Conservation (phyloP, 2,888 invertebrate genomes). For the Hemaris fuciformis region DNA sequence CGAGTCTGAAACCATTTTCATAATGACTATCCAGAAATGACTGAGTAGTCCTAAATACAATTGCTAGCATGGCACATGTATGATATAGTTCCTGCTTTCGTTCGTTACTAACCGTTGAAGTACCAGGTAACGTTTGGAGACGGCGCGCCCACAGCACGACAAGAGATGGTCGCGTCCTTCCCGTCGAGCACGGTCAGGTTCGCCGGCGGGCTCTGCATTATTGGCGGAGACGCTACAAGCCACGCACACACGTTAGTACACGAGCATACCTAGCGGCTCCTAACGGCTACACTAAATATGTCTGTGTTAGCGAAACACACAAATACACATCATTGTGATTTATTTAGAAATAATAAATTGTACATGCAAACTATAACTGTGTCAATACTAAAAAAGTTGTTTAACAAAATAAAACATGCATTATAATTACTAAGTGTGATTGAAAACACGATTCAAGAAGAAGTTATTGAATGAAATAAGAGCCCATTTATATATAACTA, state of each 20-base stretch:
- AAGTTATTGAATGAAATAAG: neutral
- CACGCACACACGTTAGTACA: slow-evolving; percentile 68
- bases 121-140: slow-evolving; percentile 95
- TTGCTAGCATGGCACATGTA: neutral
- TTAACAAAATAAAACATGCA: neutral
- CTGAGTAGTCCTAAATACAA: neutral
- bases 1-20: slow-evolving; percentile 54
- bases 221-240: slow-evolving; percentile 91
- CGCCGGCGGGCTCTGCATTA: slow-evolving; percentile 91
- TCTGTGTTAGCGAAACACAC: slow-evolving; percentile 4
- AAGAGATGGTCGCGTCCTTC: slow-evolving; percentile 93
- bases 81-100: neutral
- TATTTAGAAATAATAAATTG: neutral
- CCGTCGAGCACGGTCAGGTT: slow-evolving; percentile 96
- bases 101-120: slow-evolving; percentile 88
- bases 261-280: slow-evolving; percentile 7
- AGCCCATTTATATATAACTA: neutral
- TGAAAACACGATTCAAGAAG: neutral
- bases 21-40: neutral
- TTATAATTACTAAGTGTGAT: neutral
- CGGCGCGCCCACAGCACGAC: slow-evolving; percentile 95
- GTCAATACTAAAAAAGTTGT: neutral
- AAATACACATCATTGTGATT: neutral
- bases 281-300: neutral
- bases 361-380: neutral